Conservation (phyloP, 2,888 invertebrate genomes). For the Exephanes ischioxanthus region DNA sequence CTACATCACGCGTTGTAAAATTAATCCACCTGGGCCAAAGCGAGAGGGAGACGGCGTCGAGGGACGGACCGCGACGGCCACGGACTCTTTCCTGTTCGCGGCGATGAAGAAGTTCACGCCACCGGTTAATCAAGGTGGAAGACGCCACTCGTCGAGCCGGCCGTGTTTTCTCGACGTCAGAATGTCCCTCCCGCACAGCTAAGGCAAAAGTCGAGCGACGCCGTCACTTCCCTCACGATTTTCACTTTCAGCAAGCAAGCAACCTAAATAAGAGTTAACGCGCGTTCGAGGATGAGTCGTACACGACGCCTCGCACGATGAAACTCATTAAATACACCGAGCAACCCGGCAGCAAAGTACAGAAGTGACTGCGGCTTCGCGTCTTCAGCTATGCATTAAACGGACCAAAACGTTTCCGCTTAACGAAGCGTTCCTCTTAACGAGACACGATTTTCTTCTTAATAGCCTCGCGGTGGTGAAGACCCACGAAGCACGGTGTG, state of each 20-base stretch:
- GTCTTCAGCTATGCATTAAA: slow-evolving; percentile 44
- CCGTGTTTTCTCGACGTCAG: neutral
- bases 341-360: slow-evolving; percentile 11
- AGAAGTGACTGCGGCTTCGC: slow-evolving; percentile 33
- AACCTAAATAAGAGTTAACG: slow-evolving; percentile 62
- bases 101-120: slow-evolving; percentile 62
- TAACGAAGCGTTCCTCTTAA: slow-evolving; percentile 65
- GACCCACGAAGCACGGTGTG: slow-evolving; percentile 6
- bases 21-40: slow-evolving; percentile 60
- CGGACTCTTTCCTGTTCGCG: slow-evolving; percentile 44
- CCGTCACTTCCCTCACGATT: slow-evolving; percentile 45
- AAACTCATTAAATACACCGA: slow-evolving; percentile 63
- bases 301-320: slow-evolving; percentile 40
- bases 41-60: neutral
- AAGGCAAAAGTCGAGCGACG: slow-evolving; percentile 31
- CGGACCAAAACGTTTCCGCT: slow-evolving; percentile 60
- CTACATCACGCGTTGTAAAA: slow-evolving; percentile 67
- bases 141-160: slow-evolving; percentile 24
- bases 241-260: slow-evolving; percentile 54
- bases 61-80: neutral
- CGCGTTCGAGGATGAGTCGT: slow-evolving; percentile 53
- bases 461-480: slow-evolving; percentile 35
- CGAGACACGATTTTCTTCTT: slow-evolving; percentile 62
- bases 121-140: slow-evolving; percentile 54
- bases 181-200: neutral